phyloP scores from a whole-genome alignment of 2,888 invertebrate genomes.

The Caenorhabditis virilis region DNA sequence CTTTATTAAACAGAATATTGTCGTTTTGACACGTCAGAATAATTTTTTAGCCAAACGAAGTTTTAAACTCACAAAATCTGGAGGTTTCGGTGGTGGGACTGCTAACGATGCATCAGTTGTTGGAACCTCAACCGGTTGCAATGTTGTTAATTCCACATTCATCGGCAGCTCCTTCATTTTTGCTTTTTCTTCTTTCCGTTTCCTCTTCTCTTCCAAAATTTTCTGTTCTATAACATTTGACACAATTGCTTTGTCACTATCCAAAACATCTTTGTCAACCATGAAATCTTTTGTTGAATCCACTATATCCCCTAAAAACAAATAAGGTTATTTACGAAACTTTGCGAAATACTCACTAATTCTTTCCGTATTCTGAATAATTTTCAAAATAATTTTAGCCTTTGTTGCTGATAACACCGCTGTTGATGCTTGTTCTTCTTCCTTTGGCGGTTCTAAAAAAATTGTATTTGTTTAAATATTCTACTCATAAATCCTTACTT shows the following conservation, averaged over 20 bases:
- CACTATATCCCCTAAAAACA: slow-evolving; percentile 23
- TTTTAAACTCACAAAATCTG: not conserved
- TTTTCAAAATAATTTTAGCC: not conserved
- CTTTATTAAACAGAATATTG: not conserved
- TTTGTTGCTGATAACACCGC: not conserved
- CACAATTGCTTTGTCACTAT: slow-evolving; percentile 13
- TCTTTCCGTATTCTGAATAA: not conserved
- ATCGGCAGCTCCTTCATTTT: not conserved
- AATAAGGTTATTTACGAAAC: too few species aligned
- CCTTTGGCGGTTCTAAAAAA: too few species aligned
- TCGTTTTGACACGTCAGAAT: too few species aligned
- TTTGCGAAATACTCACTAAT: too few species aligned
- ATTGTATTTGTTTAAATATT: too few species aligned
- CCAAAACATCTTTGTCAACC: slow-evolving; percentile 14
- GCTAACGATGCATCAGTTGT: not conserved
- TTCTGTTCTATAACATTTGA: slow-evolving; percentile 7
- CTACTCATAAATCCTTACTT: too few species aligned
- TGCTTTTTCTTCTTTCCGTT: slow-evolving; percentile 10
- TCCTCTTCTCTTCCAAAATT: slow-evolving; percentile 15
- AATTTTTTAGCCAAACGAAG: not conserved
- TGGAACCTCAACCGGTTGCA: not conserved
- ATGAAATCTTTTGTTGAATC: slow-evolving; percentile 26
- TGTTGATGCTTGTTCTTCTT: too few species aligned
- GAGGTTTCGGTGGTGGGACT: slow-evolving; percentile 1
- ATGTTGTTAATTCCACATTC: not conserved